These are phyloP conservation scores for Dendronephthya gigantea DNA, from an alignment of 64 coral and sea anemone species.

Conservation along the genomic window DNA sequence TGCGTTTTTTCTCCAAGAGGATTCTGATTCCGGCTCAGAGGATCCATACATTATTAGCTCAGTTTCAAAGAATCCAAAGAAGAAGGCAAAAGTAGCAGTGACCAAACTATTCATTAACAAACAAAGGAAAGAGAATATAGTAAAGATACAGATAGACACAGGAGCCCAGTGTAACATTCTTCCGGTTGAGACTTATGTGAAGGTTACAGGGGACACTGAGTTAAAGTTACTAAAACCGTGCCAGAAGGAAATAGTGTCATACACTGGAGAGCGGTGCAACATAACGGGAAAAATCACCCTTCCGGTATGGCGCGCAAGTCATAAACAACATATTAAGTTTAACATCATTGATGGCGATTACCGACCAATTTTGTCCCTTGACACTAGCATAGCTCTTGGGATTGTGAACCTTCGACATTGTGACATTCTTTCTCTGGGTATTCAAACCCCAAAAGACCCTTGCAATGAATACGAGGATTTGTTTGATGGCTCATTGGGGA, in stretches of 20 bases:
- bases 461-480: conserved; percentile 46
- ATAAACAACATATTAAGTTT: no score
- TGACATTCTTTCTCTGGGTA: conserved; percentile 25
- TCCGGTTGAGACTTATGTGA: conserved; percentile 16
- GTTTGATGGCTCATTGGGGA: conserved; percentile 33
- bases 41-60: conserved; percentile 13
- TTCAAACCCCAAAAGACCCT: conserved; percentile 11
- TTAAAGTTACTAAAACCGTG: conserved; percentile 27
- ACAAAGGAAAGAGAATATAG: conserved; percentile 12
- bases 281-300: conserved; percentile 29
- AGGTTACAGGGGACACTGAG: no score
- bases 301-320: no score
- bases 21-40: not conserved
- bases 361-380: conserved; percentile 28
- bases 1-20: not conserved
- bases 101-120: conserved; percentile 1
- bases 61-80: conserved; percentile 19
- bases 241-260: conserved; percentile 41
- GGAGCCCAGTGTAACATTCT: conserved; percentile 39
- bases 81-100: conserved; percentile 24
- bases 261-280: conserved; percentile 34
- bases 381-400: conserved; percentile 36
- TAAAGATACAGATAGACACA: conserved; percentile 36
- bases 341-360: conserved; percentile 40
- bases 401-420: conserved; percentile 41